Evolutionary conservation across 2,113 vertebrate genomes (phyloP), one percentile per base, ranked within the genome.

Genomic region (Xenopus laevis): DNA sequence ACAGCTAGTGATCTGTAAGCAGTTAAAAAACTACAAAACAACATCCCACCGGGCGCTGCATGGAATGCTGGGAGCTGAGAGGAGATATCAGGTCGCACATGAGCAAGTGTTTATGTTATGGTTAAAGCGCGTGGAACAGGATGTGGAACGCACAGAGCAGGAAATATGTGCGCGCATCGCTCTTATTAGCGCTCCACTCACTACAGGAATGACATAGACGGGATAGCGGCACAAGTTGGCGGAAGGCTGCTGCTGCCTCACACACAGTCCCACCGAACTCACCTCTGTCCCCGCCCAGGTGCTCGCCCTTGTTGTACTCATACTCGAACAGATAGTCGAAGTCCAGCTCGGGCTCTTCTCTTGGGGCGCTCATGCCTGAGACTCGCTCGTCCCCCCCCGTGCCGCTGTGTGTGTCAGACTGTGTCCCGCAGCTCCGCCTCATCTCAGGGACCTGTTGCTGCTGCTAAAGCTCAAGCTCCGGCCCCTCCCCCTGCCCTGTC

Each of bases 281-380:
- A 93, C 93, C 93, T 94, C 83, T 87, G 62, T 86, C 74, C 21
- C 72, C 66, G 46, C 78, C 76, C 20, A 83, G 79, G 77, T 89
- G 87, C 44, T 84, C 88, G 78, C 85, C 84, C 82, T 88, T 90
- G 84, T 88, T 88, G 85, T 91, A 93, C 85, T 95, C 93, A 84
- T 91, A 93, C 85, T 95, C 93, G 88, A 94, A 95, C 78, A 95
- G 82, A 84, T 91, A 93, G 80, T 89, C 91, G 83, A 95, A 95
- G 76, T 94, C 94, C 81, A 97, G 93, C 85, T 95, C 93, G 45
- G 86, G 90, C 69, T 93, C 92, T 79, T 90, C 86, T 76, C 84
- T 84, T 81, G 85, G 83, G 71, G 86, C 92, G 81, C 89, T 94
- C 94, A 96, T 95, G 84, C 79, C 81, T 87, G 76, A 47, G 33